These are phyloP conservation scores for Apeltes quadracus DNA, from an alignment of 2,113 vertebrate genomes.

Conservation along the genomic window DNA sequence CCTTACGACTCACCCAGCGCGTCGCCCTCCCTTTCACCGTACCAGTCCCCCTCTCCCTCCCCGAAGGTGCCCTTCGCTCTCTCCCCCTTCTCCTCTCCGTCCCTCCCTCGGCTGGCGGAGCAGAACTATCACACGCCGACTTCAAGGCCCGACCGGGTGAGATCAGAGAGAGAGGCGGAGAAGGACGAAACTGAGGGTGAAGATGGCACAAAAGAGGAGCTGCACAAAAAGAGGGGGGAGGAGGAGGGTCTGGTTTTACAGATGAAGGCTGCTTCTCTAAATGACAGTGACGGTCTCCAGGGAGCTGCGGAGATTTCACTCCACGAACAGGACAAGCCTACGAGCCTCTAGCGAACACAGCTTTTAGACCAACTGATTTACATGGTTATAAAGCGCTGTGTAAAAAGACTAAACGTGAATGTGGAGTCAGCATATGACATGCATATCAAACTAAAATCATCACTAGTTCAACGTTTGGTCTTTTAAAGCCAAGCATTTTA, in stretches of 20 bases:
- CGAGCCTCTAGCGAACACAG: conserved; percentile 6
- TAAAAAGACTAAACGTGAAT: neutral
- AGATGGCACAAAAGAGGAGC: conserved; percentile 16
- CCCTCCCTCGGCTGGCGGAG: conserved; percentile 16
- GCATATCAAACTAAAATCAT: neutral
- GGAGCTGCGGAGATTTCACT: conserved; percentile 66
- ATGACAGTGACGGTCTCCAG: conserved; percentile 77
- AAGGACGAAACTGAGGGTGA: conserved; percentile 6
- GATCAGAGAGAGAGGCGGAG: conserved; percentile 7
- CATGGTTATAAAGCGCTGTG: neutral
- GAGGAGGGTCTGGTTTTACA: conserved; percentile 55
- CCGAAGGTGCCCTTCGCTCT: conserved; percentile 35
- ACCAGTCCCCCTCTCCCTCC: conserved; percentile 54
- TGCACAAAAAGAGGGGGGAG: conserved; percentile 27
- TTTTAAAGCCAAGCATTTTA: neutral
- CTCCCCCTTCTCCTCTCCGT: conserved; percentile 39
- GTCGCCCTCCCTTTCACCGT: conserved; percentile 51
- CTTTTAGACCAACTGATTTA: neutral
- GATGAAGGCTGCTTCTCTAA: conserved; percentile 65
- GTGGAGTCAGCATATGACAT: neutral
- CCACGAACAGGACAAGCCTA: neutral
- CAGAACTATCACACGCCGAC: conserved; percentile 25
- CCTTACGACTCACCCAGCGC: conserved; percentile 37
- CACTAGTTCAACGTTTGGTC: neutral
- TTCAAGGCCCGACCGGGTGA: conserved; percentile 10